phyloP scores from a whole-genome alignment of 2,888 invertebrate species.

The Polyommatus iphigenia region DNA sequence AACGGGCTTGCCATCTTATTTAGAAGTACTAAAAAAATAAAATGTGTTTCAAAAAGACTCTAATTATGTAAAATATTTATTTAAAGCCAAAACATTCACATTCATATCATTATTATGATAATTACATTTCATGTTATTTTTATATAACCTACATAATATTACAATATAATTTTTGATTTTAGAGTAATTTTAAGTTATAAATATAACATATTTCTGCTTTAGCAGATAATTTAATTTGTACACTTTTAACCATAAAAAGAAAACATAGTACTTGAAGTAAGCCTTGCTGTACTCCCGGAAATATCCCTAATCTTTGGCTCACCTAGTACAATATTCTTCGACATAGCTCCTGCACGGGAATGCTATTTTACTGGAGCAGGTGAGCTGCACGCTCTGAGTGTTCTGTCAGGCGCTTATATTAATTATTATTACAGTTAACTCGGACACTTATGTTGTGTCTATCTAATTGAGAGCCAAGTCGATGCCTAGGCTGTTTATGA shows the following conservation, averaged over 20 bases:
- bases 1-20: background rate
- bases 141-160: background rate
- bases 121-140: background rate
- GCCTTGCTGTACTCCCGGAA: background rate
- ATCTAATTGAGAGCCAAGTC: too few relatives aligned
- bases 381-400: background rate
- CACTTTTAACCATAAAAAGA: background rate
- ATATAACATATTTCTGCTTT: background rate
- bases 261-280: background rate
- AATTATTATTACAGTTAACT: too few relatives aligned
- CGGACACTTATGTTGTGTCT: too few relatives aligned
- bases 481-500: too few relatives aligned
- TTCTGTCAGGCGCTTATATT: background rate
- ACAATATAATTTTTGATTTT: background rate
- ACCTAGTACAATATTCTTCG: background rate
- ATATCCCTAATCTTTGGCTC: too few relatives aligned
- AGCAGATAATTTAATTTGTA: background rate
- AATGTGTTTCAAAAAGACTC: background rate
- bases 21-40: background rate
- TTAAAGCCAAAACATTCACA: background rate
- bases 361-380: background rate
- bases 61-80: background rate
- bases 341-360: background rate
- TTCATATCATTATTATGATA: background rate
- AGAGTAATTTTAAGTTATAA: background rate